Percentiles rank a stretch among this genome's conserved stretches.
Conservation (phyloP, 2,113 vertebrate species). For the Tyrannus savana region DNA sequence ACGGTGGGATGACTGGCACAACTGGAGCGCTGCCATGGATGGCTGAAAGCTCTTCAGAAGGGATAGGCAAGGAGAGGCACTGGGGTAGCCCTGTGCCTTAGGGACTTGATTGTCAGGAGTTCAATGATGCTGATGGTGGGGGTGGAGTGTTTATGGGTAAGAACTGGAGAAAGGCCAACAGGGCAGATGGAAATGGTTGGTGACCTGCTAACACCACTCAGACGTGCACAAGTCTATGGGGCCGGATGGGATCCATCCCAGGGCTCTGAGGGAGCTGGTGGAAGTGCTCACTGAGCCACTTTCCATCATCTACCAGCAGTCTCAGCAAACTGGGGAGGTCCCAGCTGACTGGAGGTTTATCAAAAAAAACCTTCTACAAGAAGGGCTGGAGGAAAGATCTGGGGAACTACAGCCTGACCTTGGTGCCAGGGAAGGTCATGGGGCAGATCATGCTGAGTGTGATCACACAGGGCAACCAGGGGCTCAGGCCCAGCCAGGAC, state of each 20-base stretch:
- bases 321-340: background rate
- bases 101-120: background rate
- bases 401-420: background rate
- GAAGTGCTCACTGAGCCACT: background rate
- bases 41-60: background rate
- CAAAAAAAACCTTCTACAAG: background rate
- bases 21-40: background rate
- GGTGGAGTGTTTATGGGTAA: background rate
- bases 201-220: background rate
- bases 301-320: background rate
- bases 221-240: background rate
- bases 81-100: background rate
- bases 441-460: background rate
- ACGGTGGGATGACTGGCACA: background rate
- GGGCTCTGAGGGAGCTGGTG: background rate
- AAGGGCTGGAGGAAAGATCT: background rate
- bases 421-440: background rate
- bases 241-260: background rate
- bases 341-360: background rate
- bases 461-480: background rate
- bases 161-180: background rate
- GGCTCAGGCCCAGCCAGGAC: background rate
- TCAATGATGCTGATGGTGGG: background rate
- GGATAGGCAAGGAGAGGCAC: background rate
- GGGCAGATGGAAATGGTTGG: background rate